Percentiles rank a stretch among this genome's conserved stretches.
Conservation (phyloP, 2,797 vertebrate species). For the Crossoptilon crossoptilon region DNA sequence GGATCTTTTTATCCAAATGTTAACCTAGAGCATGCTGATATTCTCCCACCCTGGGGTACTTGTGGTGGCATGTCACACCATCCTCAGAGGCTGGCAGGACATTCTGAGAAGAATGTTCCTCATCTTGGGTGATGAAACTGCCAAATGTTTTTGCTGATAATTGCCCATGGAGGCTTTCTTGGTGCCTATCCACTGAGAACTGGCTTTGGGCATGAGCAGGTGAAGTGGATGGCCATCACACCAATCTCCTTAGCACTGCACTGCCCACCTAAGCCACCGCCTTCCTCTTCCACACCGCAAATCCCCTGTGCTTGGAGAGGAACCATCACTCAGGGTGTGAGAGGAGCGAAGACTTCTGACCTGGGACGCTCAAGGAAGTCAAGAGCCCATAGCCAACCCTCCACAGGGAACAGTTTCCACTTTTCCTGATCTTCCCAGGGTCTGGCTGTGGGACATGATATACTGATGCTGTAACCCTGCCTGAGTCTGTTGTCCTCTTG, state of each 20-base stretch:
- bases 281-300: not conserved
- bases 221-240: not conserved
- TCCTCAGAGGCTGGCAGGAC: constrained; percentile 19
- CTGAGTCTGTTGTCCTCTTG: accelerated
- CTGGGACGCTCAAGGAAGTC: not conserved
- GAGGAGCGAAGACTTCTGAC: not conserved
- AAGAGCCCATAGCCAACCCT: not conserved
- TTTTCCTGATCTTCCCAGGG: not conserved
- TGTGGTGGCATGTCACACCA: not conserved
- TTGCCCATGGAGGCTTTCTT: not conserved
- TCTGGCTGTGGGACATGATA: accelerated
- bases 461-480: not conserved
- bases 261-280: accelerated
- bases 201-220: not conserved
- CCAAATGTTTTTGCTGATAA: accelerated
- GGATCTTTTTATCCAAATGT: constrained; percentile 33
- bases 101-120: not conserved
- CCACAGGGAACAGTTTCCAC: not conserved
- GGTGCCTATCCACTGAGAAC: not conserved
- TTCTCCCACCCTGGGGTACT: not conserved
- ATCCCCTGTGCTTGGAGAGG: not conserved
- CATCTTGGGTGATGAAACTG: not conserved
- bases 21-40: not conserved
- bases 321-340: not conserved
- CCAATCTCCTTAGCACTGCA: not conserved